Percentiles rank a stretch among this genome's conserved stretches.
These are phyloP conservation scores for Echinops telfairi DNA, from an alignment of 2,113 vertebrate genomes.

Conservation along the genomic window DNA sequence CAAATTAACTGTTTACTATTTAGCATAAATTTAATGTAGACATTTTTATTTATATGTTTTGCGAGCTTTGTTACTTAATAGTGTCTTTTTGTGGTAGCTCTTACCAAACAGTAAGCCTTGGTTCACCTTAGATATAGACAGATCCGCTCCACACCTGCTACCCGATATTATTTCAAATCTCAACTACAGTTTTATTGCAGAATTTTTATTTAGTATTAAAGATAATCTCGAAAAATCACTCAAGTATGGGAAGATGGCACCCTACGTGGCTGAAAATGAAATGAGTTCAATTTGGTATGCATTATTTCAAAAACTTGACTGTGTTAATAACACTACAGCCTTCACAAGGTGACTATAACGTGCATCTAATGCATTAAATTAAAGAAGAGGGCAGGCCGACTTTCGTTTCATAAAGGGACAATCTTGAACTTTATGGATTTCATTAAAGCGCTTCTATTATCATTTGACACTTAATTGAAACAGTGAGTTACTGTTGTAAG, in stretches of 20 bases:
- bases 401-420: constrained; percentile 85
- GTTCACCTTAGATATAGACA: constrained; percentile 86
- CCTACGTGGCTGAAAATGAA: constrained; percentile 83
- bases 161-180: constrained; percentile 85
- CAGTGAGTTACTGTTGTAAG: constrained; percentile 66
- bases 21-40: constrained; percentile 88
- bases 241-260: constrained; percentile 86
- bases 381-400: constrained; percentile 77
- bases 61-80: constrained; percentile 89
- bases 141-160: constrained; percentile 84
- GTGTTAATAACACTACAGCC: constrained; percentile 88
- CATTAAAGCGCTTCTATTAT: constrained; percentile 78
- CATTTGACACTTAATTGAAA: constrained; percentile 72
- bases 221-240: constrained; percentile 87
- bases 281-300: constrained; percentile 83
- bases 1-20: constrained; percentile 87
- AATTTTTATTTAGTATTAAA: constrained; percentile 87
- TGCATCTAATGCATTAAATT: constrained; percentile 84
- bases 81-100: constrained; percentile 88
- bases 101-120: constrained; percentile 87
- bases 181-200: constrained; percentile 88
- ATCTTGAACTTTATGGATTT: constrained; percentile 85
- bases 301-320: constrained; percentile 84
- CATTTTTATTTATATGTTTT: constrained; percentile 90
- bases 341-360: constrained; percentile 87